Evolutionary conservation across 2,113 vertebrate species (phyloP).

Genomic region (Corythornis madagascariensis): DNA sequence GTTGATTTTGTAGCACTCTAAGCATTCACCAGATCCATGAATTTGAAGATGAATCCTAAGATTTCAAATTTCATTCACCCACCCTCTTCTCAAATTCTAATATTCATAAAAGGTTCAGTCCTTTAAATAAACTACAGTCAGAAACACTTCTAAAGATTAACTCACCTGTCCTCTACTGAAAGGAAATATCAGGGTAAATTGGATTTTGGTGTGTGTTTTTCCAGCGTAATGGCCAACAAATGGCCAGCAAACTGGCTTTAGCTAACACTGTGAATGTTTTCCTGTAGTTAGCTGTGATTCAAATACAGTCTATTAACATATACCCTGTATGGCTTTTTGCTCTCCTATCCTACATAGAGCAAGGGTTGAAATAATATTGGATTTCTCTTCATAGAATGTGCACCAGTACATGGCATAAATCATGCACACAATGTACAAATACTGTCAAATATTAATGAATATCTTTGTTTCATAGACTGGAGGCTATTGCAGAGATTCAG

Average conservation of each 20-base stretch:
- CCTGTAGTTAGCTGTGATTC: neutral
- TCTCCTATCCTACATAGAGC: neutral
- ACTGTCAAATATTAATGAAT: neutral
- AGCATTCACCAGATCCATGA: neutral
- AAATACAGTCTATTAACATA: neutral
- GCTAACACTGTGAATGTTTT: neutral
- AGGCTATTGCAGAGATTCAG: neutral
- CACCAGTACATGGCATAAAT: rapidly evolving
- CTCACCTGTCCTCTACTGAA: neutral
- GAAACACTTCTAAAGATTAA: neutral
- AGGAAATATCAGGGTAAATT: neutral
- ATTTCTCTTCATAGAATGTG: neutral
- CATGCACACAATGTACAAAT: neutral
- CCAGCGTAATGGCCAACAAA: neutral
- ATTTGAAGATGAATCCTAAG: neutral
- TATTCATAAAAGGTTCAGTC: neutral
- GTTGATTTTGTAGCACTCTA: neutral
- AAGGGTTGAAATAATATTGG: neutral
- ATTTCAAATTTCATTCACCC: neutral
- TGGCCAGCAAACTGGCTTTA: neutral
- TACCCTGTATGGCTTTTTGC: neutral
- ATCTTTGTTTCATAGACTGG: neutral
- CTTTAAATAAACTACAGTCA: neutral
- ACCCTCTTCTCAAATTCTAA: neutral
- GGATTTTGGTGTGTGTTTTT: neutral